These are phyloP conservation scores for Diuraphis noxia DNA, from an alignment of 1,140 invertebrate species.

Conservation along the genomic window DNA sequence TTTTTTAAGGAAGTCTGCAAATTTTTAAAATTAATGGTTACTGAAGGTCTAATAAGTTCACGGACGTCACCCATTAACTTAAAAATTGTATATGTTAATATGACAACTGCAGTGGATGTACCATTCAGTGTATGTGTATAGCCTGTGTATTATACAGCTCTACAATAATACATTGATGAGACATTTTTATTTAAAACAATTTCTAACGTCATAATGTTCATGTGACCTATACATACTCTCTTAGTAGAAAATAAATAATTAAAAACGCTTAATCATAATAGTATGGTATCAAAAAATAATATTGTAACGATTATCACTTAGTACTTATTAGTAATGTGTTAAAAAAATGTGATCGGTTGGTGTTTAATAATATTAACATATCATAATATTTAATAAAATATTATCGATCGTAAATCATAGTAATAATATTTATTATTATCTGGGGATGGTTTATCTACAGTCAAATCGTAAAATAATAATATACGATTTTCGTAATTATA, in stretches of 20 bases:
- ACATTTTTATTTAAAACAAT: neutral
- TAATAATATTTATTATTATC: neutral
- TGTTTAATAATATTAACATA: neutral
- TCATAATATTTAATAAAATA: neutral
- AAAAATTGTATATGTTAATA: conserved; percentile 19
- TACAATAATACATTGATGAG: neutral
- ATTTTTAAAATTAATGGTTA: conserved; percentile 15
- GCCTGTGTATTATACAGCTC: neutral
- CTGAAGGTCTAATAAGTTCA: conserved; percentile 25
- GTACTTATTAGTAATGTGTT: neutral
- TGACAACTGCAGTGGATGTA: neutral
- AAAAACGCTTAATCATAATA: neutral
- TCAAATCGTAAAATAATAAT: neutral
- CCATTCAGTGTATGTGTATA: neutral
- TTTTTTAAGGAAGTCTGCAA: neutral
- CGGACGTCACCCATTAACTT: neutral
- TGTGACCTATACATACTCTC: neutral
- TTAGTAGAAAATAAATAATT: neutral
- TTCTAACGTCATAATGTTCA: neutral
- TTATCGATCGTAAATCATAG: neutral
- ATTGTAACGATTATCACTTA: neutral
- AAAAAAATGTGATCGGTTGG: neutral
- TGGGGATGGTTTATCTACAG: neutral
- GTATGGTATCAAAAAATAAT: no score
- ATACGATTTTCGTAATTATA: neutral